A percentile compares a stretch with the other conserved stretches of the same genome.
phyloP scores from a whole-genome alignment of 2,113 vertebrate species.

The Hemichromis elongatus region DNA sequence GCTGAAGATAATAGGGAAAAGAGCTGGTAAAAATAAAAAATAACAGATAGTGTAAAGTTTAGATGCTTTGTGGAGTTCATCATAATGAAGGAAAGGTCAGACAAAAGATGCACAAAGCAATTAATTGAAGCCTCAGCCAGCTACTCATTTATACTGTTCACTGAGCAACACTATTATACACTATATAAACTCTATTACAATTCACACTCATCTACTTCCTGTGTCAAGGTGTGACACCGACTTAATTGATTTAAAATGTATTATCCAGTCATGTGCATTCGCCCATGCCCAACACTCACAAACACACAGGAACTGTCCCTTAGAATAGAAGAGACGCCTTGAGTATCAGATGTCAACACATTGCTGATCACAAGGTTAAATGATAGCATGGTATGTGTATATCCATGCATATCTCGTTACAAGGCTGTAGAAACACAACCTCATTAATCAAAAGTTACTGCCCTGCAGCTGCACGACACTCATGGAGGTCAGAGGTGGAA shows the following conservation, averaged over 20 bases:
- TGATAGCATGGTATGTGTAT: constrained; percentile 6
- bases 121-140: background rate
- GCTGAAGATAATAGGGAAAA: background rate
- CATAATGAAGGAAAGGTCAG: background rate
- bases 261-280: background rate
- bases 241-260: constrained; percentile 15
- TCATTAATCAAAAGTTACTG: constrained; percentile 38
- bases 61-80: background rate
- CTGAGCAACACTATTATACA: background rate
- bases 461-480: constrained; percentile 21
- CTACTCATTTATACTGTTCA: background rate
- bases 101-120: background rate
- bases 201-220: constrained; percentile 31
- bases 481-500: constrained; percentile 34
- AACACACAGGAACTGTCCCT: background rate
- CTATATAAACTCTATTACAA: background rate
- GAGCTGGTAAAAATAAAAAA: background rate
- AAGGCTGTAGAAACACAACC: constrained; percentile 21
- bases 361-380: constrained; percentile 59
- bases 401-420: constrained; percentile 29
- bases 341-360: constrained; percentile 29
- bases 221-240: constrained; percentile 12
- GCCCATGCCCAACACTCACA: background rate
- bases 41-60: background rate
- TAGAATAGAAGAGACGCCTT: background rate